These are phyloP conservation scores for Netelia melanura DNA, from an alignment of 2,888 invertebrate genomes.

Conservation along the genomic window DNA sequence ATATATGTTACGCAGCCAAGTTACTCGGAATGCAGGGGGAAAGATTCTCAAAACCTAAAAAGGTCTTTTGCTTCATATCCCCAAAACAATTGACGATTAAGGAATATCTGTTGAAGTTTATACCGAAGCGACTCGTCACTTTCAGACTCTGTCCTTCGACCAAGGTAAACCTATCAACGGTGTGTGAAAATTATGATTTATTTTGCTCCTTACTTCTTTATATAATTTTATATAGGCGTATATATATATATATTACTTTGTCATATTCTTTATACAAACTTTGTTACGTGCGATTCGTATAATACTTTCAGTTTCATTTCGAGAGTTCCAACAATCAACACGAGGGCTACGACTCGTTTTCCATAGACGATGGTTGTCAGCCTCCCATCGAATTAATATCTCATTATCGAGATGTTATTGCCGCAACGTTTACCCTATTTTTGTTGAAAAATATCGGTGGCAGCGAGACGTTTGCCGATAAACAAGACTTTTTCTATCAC, in stretches of 20 bases:
- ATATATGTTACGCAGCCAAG: constrained; percentile 94
- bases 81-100: constrained; percentile 97
- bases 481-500: constrained; percentile 90
- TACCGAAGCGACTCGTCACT: constrained; percentile 95
- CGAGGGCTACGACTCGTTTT: constrained; percentile 88
- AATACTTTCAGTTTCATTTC: constrained; percentile 88
- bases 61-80: constrained; percentile 95
- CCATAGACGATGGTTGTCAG: constrained; percentile 96
- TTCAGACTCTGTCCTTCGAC: constrained; percentile 97
- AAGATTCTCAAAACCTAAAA: constrained; percentile 90
- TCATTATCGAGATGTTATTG: constrained; percentile 95
- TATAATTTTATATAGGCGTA: neutral
- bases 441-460: constrained; percentile 97
- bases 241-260: constrained; percentile 1
- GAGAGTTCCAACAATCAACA: constrained; percentile 86
- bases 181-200: constrained; percentile 64
- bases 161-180: constrained; percentile 87
- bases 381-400: constrained; percentile 93
- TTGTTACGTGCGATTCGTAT: neutral
- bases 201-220: neutral
- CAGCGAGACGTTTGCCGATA: constrained; percentile 95
- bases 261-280: constrained; percentile 29
- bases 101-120: constrained; percentile 96
- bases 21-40: constrained; percentile 88
- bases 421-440: constrained; percentile 96